Base-by-base conservation (phyloP, 2,797 vertebrate species). In the Sebastes vulpes region DNA sequence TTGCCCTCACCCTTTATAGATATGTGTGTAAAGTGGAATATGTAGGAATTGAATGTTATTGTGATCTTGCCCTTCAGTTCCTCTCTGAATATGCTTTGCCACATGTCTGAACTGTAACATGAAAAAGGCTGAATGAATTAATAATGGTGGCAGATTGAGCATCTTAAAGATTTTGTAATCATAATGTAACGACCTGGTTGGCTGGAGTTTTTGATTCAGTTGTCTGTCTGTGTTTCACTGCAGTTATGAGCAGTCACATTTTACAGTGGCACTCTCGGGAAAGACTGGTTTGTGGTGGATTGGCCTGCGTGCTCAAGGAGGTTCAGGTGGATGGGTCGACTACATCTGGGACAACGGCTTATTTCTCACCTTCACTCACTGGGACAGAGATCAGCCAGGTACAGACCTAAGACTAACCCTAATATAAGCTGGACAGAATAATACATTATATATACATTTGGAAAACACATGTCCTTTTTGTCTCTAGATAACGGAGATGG, bases 211-310 rank as follows among this genome's bases (percentile, higher is more conserved):
- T 12, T 58, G 1, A 63, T 35, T 23, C 2, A 14, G 4, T 25
- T 0, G 7, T 32, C 18, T 46, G 0, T 20, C 9, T 4, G 16
- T 74, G 59, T 81, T 65, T 78, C 23, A 1, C 61, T 81, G 75
- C 88, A 97, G 96, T 63, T 97, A 95, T 3, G 96, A 97, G 77
- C 96, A 97, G 90, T 65, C 96, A 1, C 95, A 97, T 82, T 96
- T 97, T 9, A 96, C 95, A 0, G 94, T 94, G 25, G 72, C 9
- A 0, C 73, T 97, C 70, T 70, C 93, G 0, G 85, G 77, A 9
- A 94, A 92, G 83, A 93, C 81, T 0, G 94, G 93, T 0, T n/a
- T 95, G 29, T 97, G 96, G 96, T 97, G 96, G 96, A 88, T 92
- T 0, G 96, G 96, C 25, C 89, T 97, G 48, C 92, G 90, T n/a